A percentile compares a stretch with the other conserved stretches of the same genome.
These are phyloP conservation scores for Gallinago undulata DNA, from an alignment of 2,113 vertebrate species.

Conservation along the genomic window DNA sequence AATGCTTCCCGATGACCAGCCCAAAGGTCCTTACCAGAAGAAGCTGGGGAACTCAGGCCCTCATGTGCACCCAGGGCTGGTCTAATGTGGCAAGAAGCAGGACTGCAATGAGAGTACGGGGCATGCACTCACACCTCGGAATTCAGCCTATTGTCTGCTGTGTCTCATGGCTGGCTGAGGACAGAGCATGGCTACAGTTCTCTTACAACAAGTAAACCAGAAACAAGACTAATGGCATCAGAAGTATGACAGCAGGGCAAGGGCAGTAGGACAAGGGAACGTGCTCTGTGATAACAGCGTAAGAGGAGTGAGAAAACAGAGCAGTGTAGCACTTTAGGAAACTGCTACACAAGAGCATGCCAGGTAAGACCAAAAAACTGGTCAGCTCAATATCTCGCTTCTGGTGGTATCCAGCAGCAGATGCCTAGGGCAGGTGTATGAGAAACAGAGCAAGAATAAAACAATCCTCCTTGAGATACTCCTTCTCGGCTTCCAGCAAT, in stretches of 20 bases:
- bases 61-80: rapidly evolving
- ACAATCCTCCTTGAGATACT: not conserved
- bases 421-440: not conserved
- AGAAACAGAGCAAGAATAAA: not conserved
- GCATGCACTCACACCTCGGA: not conserved
- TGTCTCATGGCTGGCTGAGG: not conserved
- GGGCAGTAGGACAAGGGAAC: not conserved
- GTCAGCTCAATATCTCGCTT: not conserved
- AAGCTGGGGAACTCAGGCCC: not conserved
- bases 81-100: not conserved
- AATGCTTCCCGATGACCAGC: not conserved
- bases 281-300: not conserved
- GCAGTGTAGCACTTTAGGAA: not conserved
- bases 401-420: not conserved
- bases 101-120: rapidly evolving
- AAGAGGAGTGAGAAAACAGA: not conserved
- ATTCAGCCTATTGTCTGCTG: not conserved
- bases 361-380: not conserved
- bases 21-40: not conserved
- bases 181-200: not conserved
- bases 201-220: not conserved
- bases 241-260: not conserved
- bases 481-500: not conserved
- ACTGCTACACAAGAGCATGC: not conserved
- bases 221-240: not conserved